phyloP scores from a whole-genome alignment of 2,888 invertebrate species.

The Patella pellucida region DNA sequence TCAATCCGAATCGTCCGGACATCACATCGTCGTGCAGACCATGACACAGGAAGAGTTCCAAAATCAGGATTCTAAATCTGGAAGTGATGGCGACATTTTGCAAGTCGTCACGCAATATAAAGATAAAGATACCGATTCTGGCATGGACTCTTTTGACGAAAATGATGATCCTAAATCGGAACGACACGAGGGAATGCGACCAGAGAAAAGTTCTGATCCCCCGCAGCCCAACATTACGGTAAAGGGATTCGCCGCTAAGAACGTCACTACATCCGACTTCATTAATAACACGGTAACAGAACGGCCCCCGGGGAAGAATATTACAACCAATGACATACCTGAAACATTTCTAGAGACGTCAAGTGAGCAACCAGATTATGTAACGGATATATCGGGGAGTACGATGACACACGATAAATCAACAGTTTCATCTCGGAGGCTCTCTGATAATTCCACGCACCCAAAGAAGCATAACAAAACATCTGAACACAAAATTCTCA shows the following conservation, averaged over 20 bases:
- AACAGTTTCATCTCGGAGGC: background rate
- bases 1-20: background rate
- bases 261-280: background rate
- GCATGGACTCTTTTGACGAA: too few species aligned
- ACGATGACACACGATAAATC: background rate
- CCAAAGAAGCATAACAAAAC: too few species aligned
- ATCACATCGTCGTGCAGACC: constrained; percentile 14
- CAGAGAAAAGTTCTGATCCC: too few species aligned
- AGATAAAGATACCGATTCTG: too few species aligned
- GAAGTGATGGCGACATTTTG: background rate
- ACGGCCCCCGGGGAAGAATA: background rate
- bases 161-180: too few species aligned
- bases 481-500: background rate
- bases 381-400: background rate
- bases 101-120: background rate
- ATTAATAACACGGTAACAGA: too few species aligned
- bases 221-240: too few species aligned
- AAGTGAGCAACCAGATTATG: background rate
- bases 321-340: background rate
- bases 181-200: too few species aligned
- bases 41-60: constrained; percentile 3
- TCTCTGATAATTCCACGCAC: background rate
- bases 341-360: background rate
- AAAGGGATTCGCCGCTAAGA: background rate
- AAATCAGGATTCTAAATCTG: background rate